phyloP scores from a whole-genome alignment of 1,140 invertebrate genomes.

The Drosophila grimshawi region DNA sequence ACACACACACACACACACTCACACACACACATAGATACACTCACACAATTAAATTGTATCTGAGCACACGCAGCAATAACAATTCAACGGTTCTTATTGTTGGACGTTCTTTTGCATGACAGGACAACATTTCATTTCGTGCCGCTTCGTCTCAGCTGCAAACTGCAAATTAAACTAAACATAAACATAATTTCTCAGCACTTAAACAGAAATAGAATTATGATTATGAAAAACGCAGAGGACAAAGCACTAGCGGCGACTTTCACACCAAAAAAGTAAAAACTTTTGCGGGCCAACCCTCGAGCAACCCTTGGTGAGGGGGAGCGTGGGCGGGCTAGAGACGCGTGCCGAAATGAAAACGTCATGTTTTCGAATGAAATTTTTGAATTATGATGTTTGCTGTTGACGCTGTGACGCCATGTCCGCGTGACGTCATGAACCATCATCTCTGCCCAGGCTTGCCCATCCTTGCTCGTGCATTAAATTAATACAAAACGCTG shows the following conservation, averaged over 20 bases:
- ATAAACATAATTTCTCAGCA: slow-evolving; percentile 79
- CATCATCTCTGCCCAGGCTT: slow-evolving; percentile 67
- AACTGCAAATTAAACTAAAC: slow-evolving; percentile 79
- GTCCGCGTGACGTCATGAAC: slow-evolving; percentile 40
- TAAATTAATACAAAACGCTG: slow-evolving; percentile 82
- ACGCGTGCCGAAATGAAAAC: slow-evolving; percentile 81
- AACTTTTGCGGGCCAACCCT: slow-evolving; percentile 30
- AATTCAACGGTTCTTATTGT: slow-evolving; percentile 41
- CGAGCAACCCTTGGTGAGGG: too few relatives aligned
- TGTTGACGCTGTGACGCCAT: slow-evolving; percentile 57
- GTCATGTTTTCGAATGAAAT: slow-evolving; percentile 82
- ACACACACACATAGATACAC: background rate
- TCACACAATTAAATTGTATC: slow-evolving; percentile 7
- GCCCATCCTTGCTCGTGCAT: slow-evolving; percentile 57
- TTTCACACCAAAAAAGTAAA: slow-evolving; percentile 54
- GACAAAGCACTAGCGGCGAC: slow-evolving; percentile 27
- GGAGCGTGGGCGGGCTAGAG: slow-evolving; percentile 2
- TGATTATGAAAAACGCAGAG: slow-evolving; percentile 64
- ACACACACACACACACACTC: background rate
- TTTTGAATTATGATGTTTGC: slow-evolving; percentile 81
- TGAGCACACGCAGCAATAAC: slow-evolving; percentile 33
- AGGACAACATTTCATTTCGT: slow-evolving; percentile 54
- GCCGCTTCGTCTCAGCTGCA: slow-evolving; percentile 55
- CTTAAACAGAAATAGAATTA: slow-evolving; percentile 74
- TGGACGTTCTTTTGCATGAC: slow-evolving; percentile 50